Evolutionary conservation across 2,888 invertebrate genomes (phyloP).

Genomic region (Coelopa pilipes): DNA sequence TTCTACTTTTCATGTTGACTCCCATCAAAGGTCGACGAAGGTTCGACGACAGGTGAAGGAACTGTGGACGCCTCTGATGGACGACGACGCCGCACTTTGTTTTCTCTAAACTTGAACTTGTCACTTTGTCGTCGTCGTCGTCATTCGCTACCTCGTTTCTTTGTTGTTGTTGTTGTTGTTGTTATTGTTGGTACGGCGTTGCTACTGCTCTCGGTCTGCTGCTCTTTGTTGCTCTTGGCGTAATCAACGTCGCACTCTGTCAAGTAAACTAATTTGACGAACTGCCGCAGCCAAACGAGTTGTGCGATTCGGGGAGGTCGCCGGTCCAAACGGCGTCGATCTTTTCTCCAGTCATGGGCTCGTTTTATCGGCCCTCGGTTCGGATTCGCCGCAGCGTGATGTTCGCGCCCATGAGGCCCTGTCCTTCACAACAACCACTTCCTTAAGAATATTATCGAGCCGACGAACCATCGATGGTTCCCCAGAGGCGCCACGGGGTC

Average conservation of each 20-base stretch:
- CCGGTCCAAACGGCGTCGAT: too few species aligned
- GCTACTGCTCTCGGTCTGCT: not conserved
- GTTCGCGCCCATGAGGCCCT: too few species aligned
- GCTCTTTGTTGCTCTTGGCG: not conserved
- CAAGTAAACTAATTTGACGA: slow-evolving; percentile 10
- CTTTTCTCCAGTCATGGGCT: too few species aligned
- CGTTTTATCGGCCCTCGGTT: too few species aligned
- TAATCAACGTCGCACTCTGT: slow-evolving; percentile 12
- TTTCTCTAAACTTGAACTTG: slow-evolving; percentile 30
- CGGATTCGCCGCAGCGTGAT: too few species aligned
- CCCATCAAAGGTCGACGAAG: not conserved
- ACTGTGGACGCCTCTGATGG: slow-evolving; percentile 4
- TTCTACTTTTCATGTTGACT: not conserved
- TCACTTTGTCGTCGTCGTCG: not conserved
- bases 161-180: not conserved
- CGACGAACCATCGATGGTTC: too few species aligned
- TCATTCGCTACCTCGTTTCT: too few species aligned
- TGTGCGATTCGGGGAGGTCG: too few species aligned
- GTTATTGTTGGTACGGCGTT: not conserved
- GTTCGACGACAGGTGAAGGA: slow-evolving; percentile 16
- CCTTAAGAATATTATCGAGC: too few species aligned
- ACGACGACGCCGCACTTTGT: slow-evolving; percentile 16
- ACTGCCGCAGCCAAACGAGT: slow-evolving; percentile 4
- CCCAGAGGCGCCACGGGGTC: too few species aligned
- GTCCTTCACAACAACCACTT: too few species aligned